Evolutionary conservation across 2,888 invertebrate species (phyloP), one percentile per base, ranked within the genome.

Genomic region (Dorcus hopei): DNA sequence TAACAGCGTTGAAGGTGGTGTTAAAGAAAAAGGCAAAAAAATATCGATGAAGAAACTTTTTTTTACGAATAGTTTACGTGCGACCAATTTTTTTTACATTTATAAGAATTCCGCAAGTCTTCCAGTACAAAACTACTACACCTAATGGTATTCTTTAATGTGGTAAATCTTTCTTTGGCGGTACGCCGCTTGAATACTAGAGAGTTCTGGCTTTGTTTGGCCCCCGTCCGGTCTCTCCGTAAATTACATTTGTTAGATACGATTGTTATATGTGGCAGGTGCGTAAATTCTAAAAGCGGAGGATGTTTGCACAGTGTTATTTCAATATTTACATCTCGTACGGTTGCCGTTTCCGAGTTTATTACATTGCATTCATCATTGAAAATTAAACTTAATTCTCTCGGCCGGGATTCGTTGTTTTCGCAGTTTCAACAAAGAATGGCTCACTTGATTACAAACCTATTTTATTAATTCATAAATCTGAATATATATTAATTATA

Each of bases 141-240:
- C 48, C 45, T 66, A 68, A 68, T 66, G 64, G 66, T 64, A 61
- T 64, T 63, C 64, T 65, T 64, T 65, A 66, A 67, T 64, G 65
- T 65, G 65, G 60, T 62, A 63, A 63, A 58, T 63, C 64, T 65
- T 68, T 65, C 65, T 66, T 68, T 68, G 65, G 64, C 64, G 62
- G 66, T 47, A 61, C 63, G 63, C 61, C 61, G 56, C 64, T 50
- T 57, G 64, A 65, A 64, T 65, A 50, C 61, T 52, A 53, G 61
- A 64, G 59, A 51, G 55, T 33, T 54, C 50, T 51, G 54, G 61
- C 64, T 64, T 62, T 65, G 64, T 62, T 64, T 62, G 61, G 42
- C 43, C 40, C 39, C 42, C 45, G 45, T 45, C 45, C 45, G 45
- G 45, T 45, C 14, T 38, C 57, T 59, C 60, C 57, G 59, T 64